Conservation (phyloP, 1,140 invertebrate genomes). For the Protaetia brevitarsis region DNA sequence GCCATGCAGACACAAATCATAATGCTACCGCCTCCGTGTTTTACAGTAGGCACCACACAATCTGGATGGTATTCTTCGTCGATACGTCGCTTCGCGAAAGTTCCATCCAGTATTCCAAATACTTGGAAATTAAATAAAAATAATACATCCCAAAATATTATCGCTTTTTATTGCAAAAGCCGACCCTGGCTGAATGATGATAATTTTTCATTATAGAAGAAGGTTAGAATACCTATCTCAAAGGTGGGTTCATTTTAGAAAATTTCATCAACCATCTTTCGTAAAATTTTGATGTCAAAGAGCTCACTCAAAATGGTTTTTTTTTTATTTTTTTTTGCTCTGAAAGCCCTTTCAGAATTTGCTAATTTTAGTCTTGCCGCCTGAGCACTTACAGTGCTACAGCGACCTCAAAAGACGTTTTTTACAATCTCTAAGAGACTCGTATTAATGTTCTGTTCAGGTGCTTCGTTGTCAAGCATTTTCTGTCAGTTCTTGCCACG, state of each 20-base stretch:
- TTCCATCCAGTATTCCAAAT: not conserved
- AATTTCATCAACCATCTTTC: not conserved
- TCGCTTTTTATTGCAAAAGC: too few species aligned
- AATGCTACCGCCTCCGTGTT: not conserved
- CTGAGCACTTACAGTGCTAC: not conserved
- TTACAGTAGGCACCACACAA: not conserved
- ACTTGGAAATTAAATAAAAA: not conserved
- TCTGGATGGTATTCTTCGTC: too few species aligned
- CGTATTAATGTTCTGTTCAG: not conserved
- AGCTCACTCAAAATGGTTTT: too few species aligned
- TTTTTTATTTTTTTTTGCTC: not conserved
- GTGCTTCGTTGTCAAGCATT: not conserved
- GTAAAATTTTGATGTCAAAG: not conserved
- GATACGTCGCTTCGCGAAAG: not conserved
- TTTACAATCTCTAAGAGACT: not conserved
- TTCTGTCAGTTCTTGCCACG: not conserved
- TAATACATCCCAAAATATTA: too few species aligned
- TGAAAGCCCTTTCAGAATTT: not conserved
- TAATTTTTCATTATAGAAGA: not conserved
- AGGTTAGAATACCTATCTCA: not conserved
- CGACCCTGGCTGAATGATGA: not conserved
- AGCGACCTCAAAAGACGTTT: not conserved
- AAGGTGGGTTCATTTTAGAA: too few species aligned
- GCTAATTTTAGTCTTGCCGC: not conserved
- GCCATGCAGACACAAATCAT: conserved; percentile 2